phyloP scores from a whole-genome alignment of 2,113 vertebrate species.

The Protobothrops flavoviridis region DNA sequence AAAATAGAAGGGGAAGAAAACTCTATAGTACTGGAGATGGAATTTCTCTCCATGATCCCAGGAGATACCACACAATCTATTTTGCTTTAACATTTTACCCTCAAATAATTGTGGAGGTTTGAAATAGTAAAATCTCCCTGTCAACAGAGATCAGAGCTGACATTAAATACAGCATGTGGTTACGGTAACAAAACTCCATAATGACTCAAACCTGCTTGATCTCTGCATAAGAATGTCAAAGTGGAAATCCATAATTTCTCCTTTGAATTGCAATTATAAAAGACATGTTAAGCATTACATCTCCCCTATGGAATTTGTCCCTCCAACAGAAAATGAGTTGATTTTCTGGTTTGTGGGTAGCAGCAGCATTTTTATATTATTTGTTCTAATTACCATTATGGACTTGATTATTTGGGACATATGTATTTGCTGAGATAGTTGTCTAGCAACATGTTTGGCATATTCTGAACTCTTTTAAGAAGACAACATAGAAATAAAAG shows the following conservation, averaged over 20 bases:
- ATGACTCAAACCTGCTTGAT: slow-evolving; percentile 13
- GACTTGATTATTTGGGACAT: slow-evolving; percentile 26
- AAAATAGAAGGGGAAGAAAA: slow-evolving; percentile 21
- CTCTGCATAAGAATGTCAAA: slow-evolving; percentile 22
- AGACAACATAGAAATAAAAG: neutral
- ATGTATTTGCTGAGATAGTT: neutral
- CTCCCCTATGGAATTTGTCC: slow-evolving; percentile 21
- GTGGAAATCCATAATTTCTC: slow-evolving; percentile 12
- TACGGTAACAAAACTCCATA: slow-evolving; percentile 15
- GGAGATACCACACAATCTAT: neutral
- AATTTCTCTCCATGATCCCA: slow-evolving; percentile 20
- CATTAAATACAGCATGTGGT: slow-evolving; percentile 16
- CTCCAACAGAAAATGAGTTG: neutral
- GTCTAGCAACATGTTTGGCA: neutral
- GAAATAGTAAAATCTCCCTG: neutral
- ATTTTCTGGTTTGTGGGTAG: slow-evolving; percentile 30
- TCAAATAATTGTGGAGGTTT: slow-evolving; percentile 38
- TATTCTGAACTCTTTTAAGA: neutral
- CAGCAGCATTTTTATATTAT: neutral
- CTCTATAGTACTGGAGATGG: neutral
- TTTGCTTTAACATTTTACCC: slow-evolving; percentile 21
- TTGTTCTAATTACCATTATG: slow-evolving; percentile 28
- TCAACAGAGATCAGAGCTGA: slow-evolving; percentile 26
- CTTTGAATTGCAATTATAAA: slow-evolving; percentile 29
- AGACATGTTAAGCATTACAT: slow-evolving; percentile 19